Evolutionary conservation across 2,888 invertebrate species (phyloP).

Genomic region (Stenoptilia bipunctidactyla): DNA sequence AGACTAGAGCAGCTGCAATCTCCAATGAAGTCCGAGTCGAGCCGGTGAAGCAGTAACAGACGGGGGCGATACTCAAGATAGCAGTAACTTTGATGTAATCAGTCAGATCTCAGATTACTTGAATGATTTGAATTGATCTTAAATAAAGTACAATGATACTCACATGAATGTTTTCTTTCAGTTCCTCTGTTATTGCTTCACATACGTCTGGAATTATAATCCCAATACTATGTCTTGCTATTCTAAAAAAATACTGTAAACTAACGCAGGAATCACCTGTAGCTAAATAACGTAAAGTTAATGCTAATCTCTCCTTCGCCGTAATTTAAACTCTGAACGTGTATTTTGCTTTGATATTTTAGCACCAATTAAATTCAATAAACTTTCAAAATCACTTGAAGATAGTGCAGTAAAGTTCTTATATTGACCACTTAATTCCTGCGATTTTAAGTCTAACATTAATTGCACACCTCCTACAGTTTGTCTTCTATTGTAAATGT

Average conservation of each 20-base stretch:
- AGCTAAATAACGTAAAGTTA: slow-evolving; percentile 9
- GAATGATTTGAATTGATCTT: slow-evolving; percentile 2
- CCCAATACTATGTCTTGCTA: slow-evolving; percentile 7
- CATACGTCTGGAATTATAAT: slow-evolving; percentile 5
- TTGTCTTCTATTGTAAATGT: slow-evolving; percentile 4
- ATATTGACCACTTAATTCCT: slow-evolving; percentile 7
- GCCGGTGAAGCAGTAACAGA: slow-evolving; percentile 5
- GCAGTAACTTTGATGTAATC: slow-evolving; percentile 6
- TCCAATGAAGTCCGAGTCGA: slow-evolving; percentile 7
- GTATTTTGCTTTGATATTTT: slow-evolving; percentile 6
- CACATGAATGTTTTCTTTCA: slow-evolving; percentile 6
- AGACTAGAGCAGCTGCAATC: slow-evolving; percentile 6
- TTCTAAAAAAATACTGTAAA: slow-evolving; percentile 7
- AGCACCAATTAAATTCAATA: slow-evolving; percentile 4
- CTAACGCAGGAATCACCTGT: slow-evolving; percentile 7
- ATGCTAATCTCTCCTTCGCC: slow-evolving; percentile 6
- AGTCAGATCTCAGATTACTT: slow-evolving; percentile 6
- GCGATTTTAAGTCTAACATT: slow-evolving; percentile 6
- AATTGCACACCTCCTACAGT: slow-evolving; percentile 5
- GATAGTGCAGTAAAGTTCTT: slow-evolving; percentile 5
- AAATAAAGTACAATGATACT: slow-evolving; percentile 1
- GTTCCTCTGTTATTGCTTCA: slow-evolving; percentile 6
- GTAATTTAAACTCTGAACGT: slow-evolving; percentile 6
- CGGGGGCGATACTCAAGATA: slow-evolving; percentile 6
- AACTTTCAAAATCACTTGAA: slow-evolving; percentile 7